Base-by-base conservation (phyloP, 2,888 invertebrate genomes). In the Sarcophaga rosellei region DNA sequence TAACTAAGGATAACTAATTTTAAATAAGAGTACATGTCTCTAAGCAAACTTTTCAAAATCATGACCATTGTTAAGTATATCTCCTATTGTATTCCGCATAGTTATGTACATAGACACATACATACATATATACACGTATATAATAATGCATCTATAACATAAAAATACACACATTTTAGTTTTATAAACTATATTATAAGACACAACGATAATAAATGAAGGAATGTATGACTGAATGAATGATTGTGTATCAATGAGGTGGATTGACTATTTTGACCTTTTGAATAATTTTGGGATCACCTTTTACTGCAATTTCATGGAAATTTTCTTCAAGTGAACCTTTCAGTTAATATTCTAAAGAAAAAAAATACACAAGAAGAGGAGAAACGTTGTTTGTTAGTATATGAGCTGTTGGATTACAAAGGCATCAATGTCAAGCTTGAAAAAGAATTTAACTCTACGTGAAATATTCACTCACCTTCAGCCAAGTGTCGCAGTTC, bases 401-500 rank as follows among this genome's bases (percentile, higher is more conserved):
- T 66, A 61, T 61, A 68, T 74, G 66, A 83, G 63, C 62, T 74
- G 74, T 45, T 79, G 74, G 73, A 85, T 85, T 81, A 85, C 77
- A 81, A 72, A 66, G 73, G 68, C 72, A 77, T 77, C 80, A 85
- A 85, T 77, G 84, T 77, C 81, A 80, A 76, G 76, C 53, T 66
- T 53, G 23, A 72, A 73, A 65, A 66, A 73, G 68, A 77, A 84
- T 84, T 59, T 73, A 57, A 84, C 76, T 80, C 65, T 66, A 77
- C 81, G 81, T 84, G 76, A 84, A 80, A 80, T 84, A 84, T 84
- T 80, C 80, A 84, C 72, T 84, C 76, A 72, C 80, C 80, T 66
- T 84, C 80, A 81, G 84, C 70, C 75, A 84, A 79, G 66, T 66
- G 69, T 75, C 75, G 74, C 79, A 74, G 79, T 79, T 79, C 63